Conservation (phyloP, 2,888 invertebrate genomes). For the Eilema sororculum region DNA sequence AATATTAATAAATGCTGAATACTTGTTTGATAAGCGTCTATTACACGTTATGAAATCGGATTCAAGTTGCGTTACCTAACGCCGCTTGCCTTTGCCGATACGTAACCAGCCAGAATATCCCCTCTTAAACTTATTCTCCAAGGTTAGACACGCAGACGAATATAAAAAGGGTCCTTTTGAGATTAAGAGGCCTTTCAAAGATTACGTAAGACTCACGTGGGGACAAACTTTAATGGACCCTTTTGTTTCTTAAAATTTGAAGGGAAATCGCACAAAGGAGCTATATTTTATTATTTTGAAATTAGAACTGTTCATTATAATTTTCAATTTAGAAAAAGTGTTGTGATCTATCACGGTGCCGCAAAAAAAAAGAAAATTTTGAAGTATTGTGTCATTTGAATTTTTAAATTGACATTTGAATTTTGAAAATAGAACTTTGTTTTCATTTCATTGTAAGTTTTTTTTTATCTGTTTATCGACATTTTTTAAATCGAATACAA, state of each 20-base stretch:
- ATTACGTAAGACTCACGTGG: conserved; percentile 29
- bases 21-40: conserved; percentile 47
- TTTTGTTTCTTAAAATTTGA: conserved; percentile 6
- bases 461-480: not conserved
- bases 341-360: no score
- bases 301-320: no score
- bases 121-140: conserved; percentile 28
- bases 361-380: not conserved
- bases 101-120: conserved; percentile 36
- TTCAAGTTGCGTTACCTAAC: conserved; percentile 49
- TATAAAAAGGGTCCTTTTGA: conserved; percentile 49
- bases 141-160: conserved; percentile 46
- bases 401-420: not conserved
- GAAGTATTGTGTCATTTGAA: not conserved
- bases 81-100: conserved; percentile 29
- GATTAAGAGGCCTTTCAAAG: conserved; percentile 33
- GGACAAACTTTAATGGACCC: conserved; percentile 20
- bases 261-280: not conserved
- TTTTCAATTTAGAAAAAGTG: no score
- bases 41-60: conserved; percentile 50
- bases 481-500: not conserved
- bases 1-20: conserved; percentile 45
- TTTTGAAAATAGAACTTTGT: not conserved
- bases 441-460: not conserved
- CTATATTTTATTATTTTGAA: not conserved